A percentile compares a stretch with the other conserved stretches of the same genome.
Evolutionary conservation across 2,113 vertebrate species (phyloP).

Genomic region (Bothrops jararaca): DNA sequence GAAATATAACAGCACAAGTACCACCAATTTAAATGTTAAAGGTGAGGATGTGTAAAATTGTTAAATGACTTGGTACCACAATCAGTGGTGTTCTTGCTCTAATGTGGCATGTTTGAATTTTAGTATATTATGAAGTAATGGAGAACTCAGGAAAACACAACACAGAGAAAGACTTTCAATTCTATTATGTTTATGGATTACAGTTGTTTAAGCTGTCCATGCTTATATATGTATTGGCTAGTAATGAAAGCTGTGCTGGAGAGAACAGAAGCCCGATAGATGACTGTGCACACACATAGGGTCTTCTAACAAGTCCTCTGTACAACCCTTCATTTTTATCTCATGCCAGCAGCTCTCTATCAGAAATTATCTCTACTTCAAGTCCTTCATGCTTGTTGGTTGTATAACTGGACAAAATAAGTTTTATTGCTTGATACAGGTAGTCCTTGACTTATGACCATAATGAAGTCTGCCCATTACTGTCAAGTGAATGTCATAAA

Average conservation of each 20-base stretch:
- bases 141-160: background rate
- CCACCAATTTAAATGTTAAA: constrained; percentile 60
- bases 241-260: background rate
- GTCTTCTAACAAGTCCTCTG: background rate
- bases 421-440: background rate
- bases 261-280: background rate
- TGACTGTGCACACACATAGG: background rate
- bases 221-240: background rate
- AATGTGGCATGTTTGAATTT: background rate
- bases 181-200: background rate
- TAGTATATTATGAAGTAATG: background rate
- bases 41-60: constrained; percentile 59
- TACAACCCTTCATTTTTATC: background rate
- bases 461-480: background rate
- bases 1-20: constrained; percentile 62
- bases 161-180: background rate
- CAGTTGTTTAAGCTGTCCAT: background rate
- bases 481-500: background rate
- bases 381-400: background rate
- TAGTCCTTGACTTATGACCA: background rate
- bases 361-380: background rate
- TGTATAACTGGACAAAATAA: background rate
- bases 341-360: background rate
- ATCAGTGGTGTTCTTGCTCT: background rate
- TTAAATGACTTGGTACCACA: constrained; percentile 3